These are phyloP conservation scores for Trichechus manatus DNA, from an alignment of 2,113 vertebrate genomes.

Conservation along the genomic window DNA sequence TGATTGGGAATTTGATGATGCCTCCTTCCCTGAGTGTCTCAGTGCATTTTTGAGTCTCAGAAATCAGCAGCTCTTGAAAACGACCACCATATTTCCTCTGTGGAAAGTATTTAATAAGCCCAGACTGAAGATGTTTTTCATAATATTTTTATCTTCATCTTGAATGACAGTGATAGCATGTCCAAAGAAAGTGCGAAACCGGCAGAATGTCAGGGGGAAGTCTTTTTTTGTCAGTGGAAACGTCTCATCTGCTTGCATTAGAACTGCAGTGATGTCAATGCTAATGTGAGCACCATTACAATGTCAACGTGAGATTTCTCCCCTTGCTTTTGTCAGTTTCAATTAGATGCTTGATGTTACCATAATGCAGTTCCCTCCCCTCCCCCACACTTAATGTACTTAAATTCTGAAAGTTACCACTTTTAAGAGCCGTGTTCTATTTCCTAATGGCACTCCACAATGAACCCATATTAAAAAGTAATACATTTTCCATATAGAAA, in stretches of 20 bases:
- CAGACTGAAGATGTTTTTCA: conserved; percentile 42
- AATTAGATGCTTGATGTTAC: conserved; percentile 75
- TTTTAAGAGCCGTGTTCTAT: conserved; percentile 60
- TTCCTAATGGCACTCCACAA: conserved; percentile 80
- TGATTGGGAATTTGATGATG: neutral
- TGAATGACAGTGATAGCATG: conserved; percentile 64
- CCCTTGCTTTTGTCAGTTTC: conserved; percentile 75
- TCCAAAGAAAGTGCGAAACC: conserved; percentile 37
- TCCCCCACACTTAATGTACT: conserved; percentile 77
- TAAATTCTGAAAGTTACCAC: conserved; percentile 72
- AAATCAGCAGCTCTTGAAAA: neutral
- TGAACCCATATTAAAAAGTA: conserved; percentile 80
- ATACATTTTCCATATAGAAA: conserved; percentile 80
- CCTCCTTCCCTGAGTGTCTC: neutral
- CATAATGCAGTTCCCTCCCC: conserved; percentile 62
- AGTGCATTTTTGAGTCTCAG: neutral
- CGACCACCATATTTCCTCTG: neutral
- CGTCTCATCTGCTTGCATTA: conserved; percentile 34
- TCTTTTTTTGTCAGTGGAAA: conserved; percentile 48
- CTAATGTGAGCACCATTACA: conserved; percentile 44
- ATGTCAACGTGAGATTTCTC: neutral
- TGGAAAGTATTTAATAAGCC: conserved; percentile 33
- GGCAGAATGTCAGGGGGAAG: conserved; percentile 2
- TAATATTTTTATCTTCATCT: conserved; percentile 63
- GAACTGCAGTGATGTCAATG: conserved; percentile 64